phyloP scores from a whole-genome alignment of 2,797 vertebrate genomes.

The Poeciliopsis infans region DNA sequence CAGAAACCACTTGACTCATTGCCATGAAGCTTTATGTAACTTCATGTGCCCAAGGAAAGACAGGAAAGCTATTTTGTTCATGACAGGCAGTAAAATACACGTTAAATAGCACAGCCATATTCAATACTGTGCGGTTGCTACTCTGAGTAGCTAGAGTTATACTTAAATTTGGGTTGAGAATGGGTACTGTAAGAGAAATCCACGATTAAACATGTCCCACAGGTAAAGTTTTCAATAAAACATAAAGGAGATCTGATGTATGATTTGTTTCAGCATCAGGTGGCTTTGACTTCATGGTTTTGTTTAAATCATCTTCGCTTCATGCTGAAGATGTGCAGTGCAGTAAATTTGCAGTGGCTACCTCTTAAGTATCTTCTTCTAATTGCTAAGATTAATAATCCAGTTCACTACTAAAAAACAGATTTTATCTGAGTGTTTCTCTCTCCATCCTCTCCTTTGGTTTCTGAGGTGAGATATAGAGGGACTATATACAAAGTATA shows the following conservation, averaged over 20 bases:
- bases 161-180: neutral
- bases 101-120: conserved; percentile 42
- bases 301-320: neutral
- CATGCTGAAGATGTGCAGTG: neutral
- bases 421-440: neutral
- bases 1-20: conserved; percentile 36
- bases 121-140: conserved; percentile 15
- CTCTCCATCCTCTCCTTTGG: neutral
- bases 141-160: conserved; percentile 9
- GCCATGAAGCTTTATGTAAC: conserved; percentile 54
- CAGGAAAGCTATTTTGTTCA: conserved; percentile 41
- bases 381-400: neutral
- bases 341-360: neutral
- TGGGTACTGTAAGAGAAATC: neutral
- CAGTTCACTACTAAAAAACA: too few species aligned
- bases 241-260: neutral
- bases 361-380: neutral
- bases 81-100: conserved; percentile 34
- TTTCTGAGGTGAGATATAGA: neutral
- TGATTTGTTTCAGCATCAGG: neutral
- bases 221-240: neutral
- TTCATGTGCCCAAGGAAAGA: conserved; percentile 36
- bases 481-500: neutral
- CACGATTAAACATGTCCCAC: neutral
- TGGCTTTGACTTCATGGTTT: neutral